These are phyloP conservation scores for Sturmia bella DNA, from an alignment of 2,888 invertebrate species.

Conservation along the genomic window DNA sequence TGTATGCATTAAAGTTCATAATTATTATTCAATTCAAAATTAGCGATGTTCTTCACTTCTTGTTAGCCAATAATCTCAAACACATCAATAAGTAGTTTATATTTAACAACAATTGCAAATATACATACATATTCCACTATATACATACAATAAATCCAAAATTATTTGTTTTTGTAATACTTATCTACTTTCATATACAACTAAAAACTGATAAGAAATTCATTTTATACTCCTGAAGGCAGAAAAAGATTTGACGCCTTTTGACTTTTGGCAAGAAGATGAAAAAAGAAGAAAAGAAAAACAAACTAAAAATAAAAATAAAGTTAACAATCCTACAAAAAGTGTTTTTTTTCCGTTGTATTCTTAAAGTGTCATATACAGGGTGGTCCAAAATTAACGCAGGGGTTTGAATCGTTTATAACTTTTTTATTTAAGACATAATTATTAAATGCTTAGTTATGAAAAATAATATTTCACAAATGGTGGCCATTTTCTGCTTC, in stretches of 20 bases:
- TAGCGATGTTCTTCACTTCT: conserved; percentile 62
- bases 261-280: conserved; percentile 9
- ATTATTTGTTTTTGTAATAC: conserved; percentile 46
- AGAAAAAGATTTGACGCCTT: conserved; percentile 7
- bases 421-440: too few species aligned
- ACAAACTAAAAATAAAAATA: conserved; percentile 44
- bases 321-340: conserved; percentile 46
- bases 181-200: conserved; percentile 50
- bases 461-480: too few species aligned
- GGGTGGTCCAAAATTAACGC: too few species aligned
- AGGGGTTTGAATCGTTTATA: too few species aligned
- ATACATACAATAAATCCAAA: conserved; percentile 26
- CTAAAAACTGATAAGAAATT: conserved; percentile 10
- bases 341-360: background rate
- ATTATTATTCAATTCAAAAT: conserved; percentile 50
- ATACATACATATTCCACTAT: conserved; percentile 22
- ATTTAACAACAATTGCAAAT: conserved; percentile 38
- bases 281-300: conserved; percentile 42
- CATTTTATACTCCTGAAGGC: conserved; percentile 42
- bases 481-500: too few species aligned
- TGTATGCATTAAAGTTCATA: conserved; percentile 22
- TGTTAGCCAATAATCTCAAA: conserved; percentile 48
- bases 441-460: too few species aligned
- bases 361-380: too few species aligned
- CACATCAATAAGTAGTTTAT: conserved; percentile 26